Percentiles rank a stretch among this genome's conserved stretches.
These are phyloP conservation scores for Choloepus hoffmanni DNA, from an alignment of 2,113 vertebrate genomes.

Conservation along the genomic window DNA sequence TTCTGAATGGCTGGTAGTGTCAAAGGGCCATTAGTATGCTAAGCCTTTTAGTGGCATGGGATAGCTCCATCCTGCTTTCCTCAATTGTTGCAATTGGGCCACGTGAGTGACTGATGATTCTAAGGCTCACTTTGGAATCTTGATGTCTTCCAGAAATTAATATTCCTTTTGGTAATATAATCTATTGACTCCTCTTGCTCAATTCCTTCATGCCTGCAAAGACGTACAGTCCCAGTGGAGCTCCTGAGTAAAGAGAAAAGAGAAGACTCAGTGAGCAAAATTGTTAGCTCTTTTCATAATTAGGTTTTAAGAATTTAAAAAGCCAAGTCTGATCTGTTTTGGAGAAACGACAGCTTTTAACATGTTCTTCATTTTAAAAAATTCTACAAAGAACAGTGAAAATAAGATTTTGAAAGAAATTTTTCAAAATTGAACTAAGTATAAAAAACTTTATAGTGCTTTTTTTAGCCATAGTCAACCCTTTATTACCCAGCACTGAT, in stretches of 20 bases:
- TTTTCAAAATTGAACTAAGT: slow-evolving; percentile 64
- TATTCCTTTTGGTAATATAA: slow-evolving; percentile 73
- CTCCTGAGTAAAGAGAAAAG: neutral
- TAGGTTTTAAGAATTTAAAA: slow-evolving; percentile 53
- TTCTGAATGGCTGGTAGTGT: slow-evolving; percentile 80
- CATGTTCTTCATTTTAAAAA: neutral
- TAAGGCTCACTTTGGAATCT: slow-evolving; percentile 73
- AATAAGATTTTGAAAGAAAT: slow-evolving; percentile 39
- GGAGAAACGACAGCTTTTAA: slow-evolving; percentile 53
- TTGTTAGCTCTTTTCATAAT: slow-evolving; percentile 20
- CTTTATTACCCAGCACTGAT: slow-evolving; percentile 16
- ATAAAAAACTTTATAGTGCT: neutral
- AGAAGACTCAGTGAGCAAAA: slow-evolving; percentile 9
- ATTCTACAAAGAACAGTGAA: slow-evolving; percentile 22
- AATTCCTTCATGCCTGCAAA: slow-evolving; percentile 15
- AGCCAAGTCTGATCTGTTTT: slow-evolving; percentile 36
- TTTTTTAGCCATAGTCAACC: neutral
- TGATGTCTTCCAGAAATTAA: slow-evolving; percentile 78
- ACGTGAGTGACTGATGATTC: slow-evolving; percentile 66
- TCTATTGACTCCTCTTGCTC: slow-evolving; percentile 6
- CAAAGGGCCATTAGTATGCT: slow-evolving; percentile 82
- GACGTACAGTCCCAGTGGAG: neutral
- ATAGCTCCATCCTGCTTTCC: slow-evolving; percentile 73
- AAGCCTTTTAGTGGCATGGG: slow-evolving; percentile 80
- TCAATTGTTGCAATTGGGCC: slow-evolving; percentile 69